A percentile compares a stretch with the other conserved stretches of the same genome.
phyloP scores from a whole-genome alignment of 2,797 vertebrate species.

The Micromesistius poutassou region DNA sequence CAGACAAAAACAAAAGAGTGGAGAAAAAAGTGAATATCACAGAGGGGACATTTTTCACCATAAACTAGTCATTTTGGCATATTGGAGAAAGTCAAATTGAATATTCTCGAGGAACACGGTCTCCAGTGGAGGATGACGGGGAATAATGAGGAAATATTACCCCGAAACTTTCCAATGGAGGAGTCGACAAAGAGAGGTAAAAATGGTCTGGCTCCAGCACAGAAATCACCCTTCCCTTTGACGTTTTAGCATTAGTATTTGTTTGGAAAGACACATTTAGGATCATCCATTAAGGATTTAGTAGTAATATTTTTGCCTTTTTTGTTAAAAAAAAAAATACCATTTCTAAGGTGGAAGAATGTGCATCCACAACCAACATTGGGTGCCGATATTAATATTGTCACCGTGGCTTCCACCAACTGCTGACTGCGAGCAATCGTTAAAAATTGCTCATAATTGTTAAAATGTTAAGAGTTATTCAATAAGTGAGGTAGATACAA shows the following conservation, averaged over 20 bases:
- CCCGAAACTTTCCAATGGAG: conserved; percentile 64
- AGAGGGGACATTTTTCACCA: conserved; percentile 72
- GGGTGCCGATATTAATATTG: conserved; percentile 46
- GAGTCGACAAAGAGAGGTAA: conserved; percentile 65
- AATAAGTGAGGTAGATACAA: conserved; percentile 71
- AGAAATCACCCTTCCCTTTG: conserved; percentile 62
- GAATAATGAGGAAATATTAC: conserved; percentile 79
- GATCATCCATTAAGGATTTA: conserved; percentile 59
- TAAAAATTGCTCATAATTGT: conserved; percentile 18
- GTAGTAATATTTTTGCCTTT: not conserved
- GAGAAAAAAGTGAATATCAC: conserved; percentile 41
- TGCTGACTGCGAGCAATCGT: conserved; percentile 49
- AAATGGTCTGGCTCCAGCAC: conserved; percentile 65
- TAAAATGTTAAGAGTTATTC: conserved; percentile 48
- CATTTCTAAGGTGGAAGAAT: conserved; percentile 39
- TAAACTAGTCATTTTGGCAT: conserved; percentile 71
- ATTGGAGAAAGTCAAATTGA: conserved; percentile 70
- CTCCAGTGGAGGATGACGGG: conserved; percentile 70
- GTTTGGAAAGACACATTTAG: conserved; percentile 60
- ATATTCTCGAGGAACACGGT: conserved; percentile 65
- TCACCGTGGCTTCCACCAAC: conserved; percentile 35
- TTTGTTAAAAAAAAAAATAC: conserved; percentile 51
- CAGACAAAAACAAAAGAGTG: conserved; percentile 49
- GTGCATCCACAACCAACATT: conserved; percentile 51
- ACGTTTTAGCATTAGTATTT: conserved; percentile 58